A percentile compares a stretch with the other conserved stretches of the same genome.
Evolutionary conservation across 2,888 invertebrate genomes (phyloP).

Genomic region (Eupithecia vulgata): DNA sequence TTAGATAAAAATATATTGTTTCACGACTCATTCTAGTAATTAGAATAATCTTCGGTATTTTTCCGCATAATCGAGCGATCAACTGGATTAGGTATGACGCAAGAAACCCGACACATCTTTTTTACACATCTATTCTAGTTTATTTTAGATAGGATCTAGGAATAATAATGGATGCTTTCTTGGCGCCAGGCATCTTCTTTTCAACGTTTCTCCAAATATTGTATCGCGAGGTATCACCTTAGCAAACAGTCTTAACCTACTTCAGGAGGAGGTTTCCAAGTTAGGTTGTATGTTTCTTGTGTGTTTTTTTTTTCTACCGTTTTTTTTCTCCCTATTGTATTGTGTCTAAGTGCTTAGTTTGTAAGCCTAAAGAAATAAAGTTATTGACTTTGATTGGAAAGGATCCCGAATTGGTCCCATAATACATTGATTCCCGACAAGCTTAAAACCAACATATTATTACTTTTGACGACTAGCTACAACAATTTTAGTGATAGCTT

Average conservation of each 20-base stretch:
- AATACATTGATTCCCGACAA: too few relatives aligned
- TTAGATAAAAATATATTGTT: constrained; percentile 49
- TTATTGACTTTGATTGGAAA: too few relatives aligned
- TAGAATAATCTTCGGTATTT: constrained; percentile 43
- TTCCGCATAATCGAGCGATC: constrained; percentile 25
- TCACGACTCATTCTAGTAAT: constrained; percentile 45
- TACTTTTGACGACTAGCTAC: too few relatives aligned
- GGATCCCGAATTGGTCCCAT: too few relatives aligned
- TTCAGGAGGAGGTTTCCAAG: too few relatives aligned
- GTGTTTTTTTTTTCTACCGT: too few relatives aligned
- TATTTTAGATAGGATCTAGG: background rate
- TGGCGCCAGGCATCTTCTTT: background rate
- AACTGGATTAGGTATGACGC: constrained; percentile 20
- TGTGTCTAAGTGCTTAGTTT: too few relatives aligned
- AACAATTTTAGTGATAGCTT: too few relatives aligned
- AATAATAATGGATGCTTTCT: background rate
- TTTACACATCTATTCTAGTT: background rate
- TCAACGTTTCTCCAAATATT: background rate
- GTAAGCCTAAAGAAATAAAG: too few relatives aligned
- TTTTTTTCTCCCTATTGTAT: too few relatives aligned
- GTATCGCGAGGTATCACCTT: background rate
- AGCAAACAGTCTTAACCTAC: background rate
- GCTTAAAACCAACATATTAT: too few relatives aligned
- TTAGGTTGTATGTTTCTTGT: too few relatives aligned
- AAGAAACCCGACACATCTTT: background rate